A percentile compares a stretch with the other conserved stretches of the same genome.
Conservation (phyloP, 1,140 invertebrate genomes). For the Achatina immaculata region DNA sequence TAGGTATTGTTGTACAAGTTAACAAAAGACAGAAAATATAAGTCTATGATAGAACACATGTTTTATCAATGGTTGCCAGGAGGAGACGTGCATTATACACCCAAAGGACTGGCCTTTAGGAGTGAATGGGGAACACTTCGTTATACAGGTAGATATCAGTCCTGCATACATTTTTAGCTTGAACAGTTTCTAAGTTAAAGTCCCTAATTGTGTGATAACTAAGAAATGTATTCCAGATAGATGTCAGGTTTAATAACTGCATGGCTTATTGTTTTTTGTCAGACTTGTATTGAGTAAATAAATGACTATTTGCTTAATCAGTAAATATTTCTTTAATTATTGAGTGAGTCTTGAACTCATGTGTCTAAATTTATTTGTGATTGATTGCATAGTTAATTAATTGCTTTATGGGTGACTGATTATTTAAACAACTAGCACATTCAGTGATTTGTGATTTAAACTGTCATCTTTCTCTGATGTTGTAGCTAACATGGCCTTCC, state of each 20-base stretch:
- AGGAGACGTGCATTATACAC: slow-evolving; percentile 54
- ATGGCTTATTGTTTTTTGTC: too few species aligned
- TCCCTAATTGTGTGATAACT: too few species aligned
- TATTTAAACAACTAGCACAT: background rate
- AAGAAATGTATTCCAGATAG: too few species aligned
- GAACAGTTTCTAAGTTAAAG: too few species aligned
- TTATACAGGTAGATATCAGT: slow-evolving; percentile 53
- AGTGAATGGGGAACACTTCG: slow-evolving; percentile 57
- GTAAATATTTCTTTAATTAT: too few species aligned
- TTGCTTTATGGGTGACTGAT: background rate
- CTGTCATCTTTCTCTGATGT: too few species aligned
- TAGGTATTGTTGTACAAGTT: slow-evolving; percentile 59
- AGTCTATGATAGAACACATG: slow-evolving; percentile 46
- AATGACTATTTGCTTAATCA: too few species aligned
- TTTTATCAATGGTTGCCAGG: slow-evolving; percentile 59
- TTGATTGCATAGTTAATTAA: background rate
- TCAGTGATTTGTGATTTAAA: background rate
- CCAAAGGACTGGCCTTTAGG: slow-evolving; percentile 57
- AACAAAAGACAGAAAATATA: slow-evolving; percentile 51
- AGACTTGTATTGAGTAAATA: too few species aligned
- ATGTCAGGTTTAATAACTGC: too few species aligned
- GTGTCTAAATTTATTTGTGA: background rate
- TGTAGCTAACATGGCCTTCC: slow-evolving; percentile 54
- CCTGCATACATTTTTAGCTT: too few species aligned
- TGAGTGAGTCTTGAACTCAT: too few species aligned